Base-by-base conservation (phyloP, 2,113 vertebrate genomes). In the Brachypteracias leptosomus region DNA sequence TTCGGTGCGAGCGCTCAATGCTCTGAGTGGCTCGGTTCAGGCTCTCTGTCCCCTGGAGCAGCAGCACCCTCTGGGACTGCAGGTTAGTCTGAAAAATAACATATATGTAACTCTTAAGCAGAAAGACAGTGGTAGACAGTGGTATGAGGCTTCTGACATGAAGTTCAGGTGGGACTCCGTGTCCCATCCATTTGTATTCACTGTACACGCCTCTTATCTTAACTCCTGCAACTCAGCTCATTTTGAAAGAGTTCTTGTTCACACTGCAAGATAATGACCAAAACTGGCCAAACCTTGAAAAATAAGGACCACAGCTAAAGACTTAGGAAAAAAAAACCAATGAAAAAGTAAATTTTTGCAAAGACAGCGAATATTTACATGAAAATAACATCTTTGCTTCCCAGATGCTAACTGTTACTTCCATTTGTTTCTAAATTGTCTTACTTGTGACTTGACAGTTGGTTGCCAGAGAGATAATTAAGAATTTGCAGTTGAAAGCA, bases 21-120 rank as follows among this genome's bases (percentile, higher is more conserved):
- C 99, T 99, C 96, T 99, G 98, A 9, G 95, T 99, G 94, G 99
- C 98, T 26, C 98, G 98, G 97, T 98, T 99, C 82, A 99, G 97
- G 72, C 98, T 98, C 44, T 99, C 98, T 1, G 98, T 98, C 57
- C 99, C 99, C 97, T 99, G 98, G 16, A 99, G 98, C 31, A 99
- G 98, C 96, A 99, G 94, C 9, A 98, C 94, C 74, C 99, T 98
- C 98, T 99, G 99, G 5, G 99, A 98, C 89, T 99, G 98, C 49
- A 98, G 38, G 33, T 97, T 96, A 18, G 98, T 99, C 99, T 99
- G 97, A 76, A 68, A 94, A 76, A 83, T 31, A 73, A 57, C 6
- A 3, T 15, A 49, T 4, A 19, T 13, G 52, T 71, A 38, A n/a
- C 25, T 52, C 7, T 15, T 46, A 72, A 47, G 73, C 29, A 59